These are phyloP conservation scores for Hozukius guyotensis DNA, from an alignment of 2,797 vertebrate species.

Conservation along the genomic window DNA sequence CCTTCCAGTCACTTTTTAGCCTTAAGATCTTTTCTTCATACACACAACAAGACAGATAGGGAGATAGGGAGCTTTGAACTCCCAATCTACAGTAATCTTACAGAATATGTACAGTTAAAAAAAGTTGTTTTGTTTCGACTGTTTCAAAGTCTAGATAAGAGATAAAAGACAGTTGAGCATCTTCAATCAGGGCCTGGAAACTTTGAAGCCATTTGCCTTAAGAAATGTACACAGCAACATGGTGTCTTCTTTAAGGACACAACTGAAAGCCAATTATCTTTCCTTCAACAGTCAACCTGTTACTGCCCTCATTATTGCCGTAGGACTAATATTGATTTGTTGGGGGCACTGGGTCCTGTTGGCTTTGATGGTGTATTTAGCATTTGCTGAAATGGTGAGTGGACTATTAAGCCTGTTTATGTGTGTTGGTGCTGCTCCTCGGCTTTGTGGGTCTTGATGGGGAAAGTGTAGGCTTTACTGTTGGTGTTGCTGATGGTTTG, in stretches of 20 bases:
- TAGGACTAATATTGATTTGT: slow-evolving; percentile 54
- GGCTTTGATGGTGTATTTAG: slow-evolving; percentile 55
- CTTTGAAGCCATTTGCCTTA: slow-evolving; percentile 11
- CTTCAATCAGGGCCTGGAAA: slow-evolving; percentile 16
- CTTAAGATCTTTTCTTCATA: slow-evolving; percentile 27
- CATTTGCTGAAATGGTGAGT: slow-evolving; percentile 33
- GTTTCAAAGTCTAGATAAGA: slow-evolving; percentile 6
- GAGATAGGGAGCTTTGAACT: slow-evolving; percentile 11
- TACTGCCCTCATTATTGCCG: slow-evolving; percentile 40
- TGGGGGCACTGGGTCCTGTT: slow-evolving; percentile 28
- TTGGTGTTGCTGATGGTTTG: background rate
- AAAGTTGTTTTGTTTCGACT: slow-evolving; percentile 7
- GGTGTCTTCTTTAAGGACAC: slow-evolving; percentile 25
- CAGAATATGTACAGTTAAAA: background rate
- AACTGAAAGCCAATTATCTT: slow-evolving; percentile 42
- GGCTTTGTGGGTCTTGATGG: background rate
- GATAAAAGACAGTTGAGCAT: background rate
- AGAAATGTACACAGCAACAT: slow-evolving; percentile 2
- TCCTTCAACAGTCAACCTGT: slow-evolving; percentile 44
- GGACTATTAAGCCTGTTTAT: slow-evolving; percentile 6
- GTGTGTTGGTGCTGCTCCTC: background rate
- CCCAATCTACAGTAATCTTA: slow-evolving; percentile 22
- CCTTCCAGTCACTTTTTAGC: slow-evolving; percentile 26
- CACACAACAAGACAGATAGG: background rate
- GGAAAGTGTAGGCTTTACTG: background rate